Percentiles rank a stretch among this genome's conserved stretches.
These are phyloP conservation scores for Nymphalis polychloros DNA, from an alignment of 2,888 invertebrate species.

Conservation along the genomic window DNA sequence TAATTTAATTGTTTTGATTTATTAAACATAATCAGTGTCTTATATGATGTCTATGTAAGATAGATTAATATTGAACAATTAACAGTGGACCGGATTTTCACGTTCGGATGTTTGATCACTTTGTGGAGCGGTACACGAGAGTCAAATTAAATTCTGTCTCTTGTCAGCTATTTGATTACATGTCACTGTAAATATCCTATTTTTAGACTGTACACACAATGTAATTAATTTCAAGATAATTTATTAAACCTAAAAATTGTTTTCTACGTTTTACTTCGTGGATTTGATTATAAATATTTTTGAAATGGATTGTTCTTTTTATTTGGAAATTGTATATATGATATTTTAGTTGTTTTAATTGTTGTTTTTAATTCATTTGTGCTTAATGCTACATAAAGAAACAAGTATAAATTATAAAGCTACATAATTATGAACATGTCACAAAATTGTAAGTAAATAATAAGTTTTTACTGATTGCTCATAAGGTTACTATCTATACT, in stretches of 20 bases:
- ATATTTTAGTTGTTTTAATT: not conserved
- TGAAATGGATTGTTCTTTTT: no score
- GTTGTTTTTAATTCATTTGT: not conserved
- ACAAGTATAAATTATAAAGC: not conserved
- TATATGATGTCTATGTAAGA: not conserved
- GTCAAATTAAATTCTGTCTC: constrained; percentile 17
- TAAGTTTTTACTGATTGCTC: no score
- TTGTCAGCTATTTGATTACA: constrained; percentile 14
- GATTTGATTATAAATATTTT: no score
- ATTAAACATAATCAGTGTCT: not conserved
- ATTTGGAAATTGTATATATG: no score
- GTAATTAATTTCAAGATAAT: not conserved
- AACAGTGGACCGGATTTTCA: not conserved
- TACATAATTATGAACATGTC: no score
- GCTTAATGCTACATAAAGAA: not conserved
- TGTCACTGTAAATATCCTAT: not conserved
- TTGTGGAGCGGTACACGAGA: constrained; percentile 1
- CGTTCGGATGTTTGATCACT: constrained; percentile 10
- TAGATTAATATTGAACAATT: not conserved
- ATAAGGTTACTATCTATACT: no score
- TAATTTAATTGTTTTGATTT: no score
- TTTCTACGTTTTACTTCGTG: not conserved
- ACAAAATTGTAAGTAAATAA: no score
- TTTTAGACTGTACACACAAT: not conserved
- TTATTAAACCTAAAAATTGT: no score